Evolutionary conservation across 2,888 invertebrate genomes (phyloP), one percentile per base, ranked within the genome.

Genomic region (Thera obeliscata): DNA sequence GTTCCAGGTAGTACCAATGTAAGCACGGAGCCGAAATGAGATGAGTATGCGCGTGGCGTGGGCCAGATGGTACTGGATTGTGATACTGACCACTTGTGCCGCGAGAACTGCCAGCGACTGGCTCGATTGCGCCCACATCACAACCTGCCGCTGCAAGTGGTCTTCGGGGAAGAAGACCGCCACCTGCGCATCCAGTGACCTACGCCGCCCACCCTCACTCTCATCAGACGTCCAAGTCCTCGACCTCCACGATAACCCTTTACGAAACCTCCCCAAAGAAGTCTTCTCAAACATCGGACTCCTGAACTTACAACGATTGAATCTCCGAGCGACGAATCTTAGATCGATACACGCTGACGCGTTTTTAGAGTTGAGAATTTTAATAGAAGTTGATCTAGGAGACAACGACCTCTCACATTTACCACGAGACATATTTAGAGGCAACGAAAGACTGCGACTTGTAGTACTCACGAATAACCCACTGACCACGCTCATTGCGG

Each of bases 111-210:
- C 91, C 78, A 92, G 92, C 79, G 98, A 98, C 90, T 98, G 97
- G 97, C 97, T 97, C 62, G 97, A 97, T 89, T 98, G 98, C 90
- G 97, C 97, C 80, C 95, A 96, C 75, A 97, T 97, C 81, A 94
- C 96, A 73, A 96, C 96, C 79, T 98, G 98, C 88, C 95, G 96
- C 81, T 98, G 98, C 94, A 98, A 97, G 93, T 98, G 98, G 98
- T 96, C 97, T 55, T 97, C 96, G 71, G 98, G 98, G 71, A 98
- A 98, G 90, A 97, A 97, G 87, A 97, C 97, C 55, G 98, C 98
- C 65, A 95, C 97, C 69, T 98, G 98, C 90, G 95, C 96, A 73
- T 96, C 97, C 81, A 96, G 97, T 76, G 96, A 97, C 77, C 95
- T 98, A 76, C 96, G 96, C 76, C 95, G 96, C 72, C 95, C 98